Conservation (phyloP, 2,113 vertebrate genomes). For the Lepidothrix coronata region DNA sequence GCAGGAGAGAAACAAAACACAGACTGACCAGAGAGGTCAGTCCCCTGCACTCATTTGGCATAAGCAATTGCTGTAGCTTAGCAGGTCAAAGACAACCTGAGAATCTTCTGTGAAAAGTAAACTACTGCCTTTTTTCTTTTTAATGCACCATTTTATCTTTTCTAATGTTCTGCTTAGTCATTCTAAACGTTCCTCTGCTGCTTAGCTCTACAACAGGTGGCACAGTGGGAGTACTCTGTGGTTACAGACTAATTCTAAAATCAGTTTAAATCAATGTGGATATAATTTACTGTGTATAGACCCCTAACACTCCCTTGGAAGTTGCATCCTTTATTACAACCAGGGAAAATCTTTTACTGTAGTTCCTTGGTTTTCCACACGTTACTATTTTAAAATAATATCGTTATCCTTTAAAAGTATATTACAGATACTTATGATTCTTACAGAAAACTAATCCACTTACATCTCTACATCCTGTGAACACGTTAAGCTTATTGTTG, state of each 20-base stretch:
- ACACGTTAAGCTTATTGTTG: neutral
- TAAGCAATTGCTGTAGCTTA: neutral
- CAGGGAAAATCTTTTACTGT: neutral
- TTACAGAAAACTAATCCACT: neutral
- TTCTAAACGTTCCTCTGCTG: neutral
- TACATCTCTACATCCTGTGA: neutral
- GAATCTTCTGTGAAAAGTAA: neutral
- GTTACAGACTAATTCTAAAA: constrained; percentile 36
- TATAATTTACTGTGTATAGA: neutral
- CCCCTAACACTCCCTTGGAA: neutral
- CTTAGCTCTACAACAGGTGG: neutral
- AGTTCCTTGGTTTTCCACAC: neutral
- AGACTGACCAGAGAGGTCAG: neutral
- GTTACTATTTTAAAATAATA: neutral
- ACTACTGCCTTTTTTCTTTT: neutral
- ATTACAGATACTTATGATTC: neutral
- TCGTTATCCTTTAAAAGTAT: neutral
- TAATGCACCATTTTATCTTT: neutral
- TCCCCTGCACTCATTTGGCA: neutral
- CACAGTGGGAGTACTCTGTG: constrained; percentile 3
- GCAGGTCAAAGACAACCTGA: neutral
- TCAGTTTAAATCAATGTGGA: constrained; percentile 10
- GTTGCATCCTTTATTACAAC: neutral
- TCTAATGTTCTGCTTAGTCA: neutral
- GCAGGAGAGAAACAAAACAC: neutral